Base-by-base conservation (phyloP, 2,888 invertebrate genomes). In the Gandaritis pyraliata region DNA sequence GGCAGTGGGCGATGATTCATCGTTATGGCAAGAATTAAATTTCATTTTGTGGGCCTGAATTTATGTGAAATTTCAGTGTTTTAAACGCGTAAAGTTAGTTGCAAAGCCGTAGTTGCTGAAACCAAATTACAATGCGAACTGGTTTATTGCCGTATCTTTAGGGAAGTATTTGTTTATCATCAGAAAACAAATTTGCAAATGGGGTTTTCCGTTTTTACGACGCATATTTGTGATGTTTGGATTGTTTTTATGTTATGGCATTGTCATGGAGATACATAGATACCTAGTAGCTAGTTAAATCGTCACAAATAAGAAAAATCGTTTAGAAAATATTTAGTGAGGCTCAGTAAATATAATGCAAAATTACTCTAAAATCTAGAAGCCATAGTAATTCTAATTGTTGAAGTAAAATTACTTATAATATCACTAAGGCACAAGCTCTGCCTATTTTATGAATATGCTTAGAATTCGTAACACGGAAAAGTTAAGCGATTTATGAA, bases 121-220 rank as follows among this genome's bases (percentile, higher is more conserved):
- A 89, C 85, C 85, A 86, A 86, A 87, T 88, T 87, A 85, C 80
- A 83, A 79, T 81, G 76, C 78, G 73, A 76, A 23, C 77, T 77
- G 82, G 81, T 87, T 85, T 86, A 85, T 82, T 77, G 78, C 74
- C 66, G 65, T 46, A 66, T 61, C 65, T 64, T 56, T 56, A 33
- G 59, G 65, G 55, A 60, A 61, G 60, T 47, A 62, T 66, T 57
- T 48, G 63, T 63, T 51, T 43, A 43, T 43, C 43, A 61, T 65
- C 57, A 64, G 53, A 46, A 52, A 65, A 64, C 59, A 55, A 63
- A 64, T 66, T 61, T 49, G 39, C 30, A 61, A 65, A 64, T 65
- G 51, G 49, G 57, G 61, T 48, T 48, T 52, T 47, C 54, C 33
- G 43, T 56, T 58, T 66, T 66, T 64, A 57, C 57, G 48, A 58